These are phyloP conservation scores for Watsonalla cultraria DNA, from an alignment of 2,888 invertebrate species.

Conservation along the genomic window DNA sequence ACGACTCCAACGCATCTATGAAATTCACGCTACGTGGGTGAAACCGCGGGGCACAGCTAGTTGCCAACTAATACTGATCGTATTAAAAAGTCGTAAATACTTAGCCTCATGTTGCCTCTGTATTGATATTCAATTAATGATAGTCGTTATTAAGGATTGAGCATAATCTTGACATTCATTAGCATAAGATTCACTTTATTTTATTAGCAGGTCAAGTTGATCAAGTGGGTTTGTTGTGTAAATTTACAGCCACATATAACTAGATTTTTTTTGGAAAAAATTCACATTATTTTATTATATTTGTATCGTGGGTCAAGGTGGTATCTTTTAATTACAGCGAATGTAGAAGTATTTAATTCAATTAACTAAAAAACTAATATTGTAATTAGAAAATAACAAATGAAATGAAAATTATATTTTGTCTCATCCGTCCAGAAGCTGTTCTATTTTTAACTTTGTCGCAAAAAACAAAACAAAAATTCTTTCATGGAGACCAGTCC, in stretches of 20 bases:
- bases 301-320: neutral
- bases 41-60: too few relatives aligned
- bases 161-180: slow-evolving; percentile 19
- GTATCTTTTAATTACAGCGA: neutral
- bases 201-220: slow-evolving; percentile 36
- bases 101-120: too few relatives aligned
- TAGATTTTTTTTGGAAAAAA: neutral
- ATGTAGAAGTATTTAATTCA: neutral
- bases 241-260: slow-evolving; percentile 13
- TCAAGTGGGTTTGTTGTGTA: slow-evolving; percentile 26
- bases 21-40: too few relatives aligned
- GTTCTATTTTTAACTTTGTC: too few relatives aligned
- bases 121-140: neutral
- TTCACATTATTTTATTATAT: neutral
- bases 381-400: too few relatives aligned
- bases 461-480: too few relatives aligned
- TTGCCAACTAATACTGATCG: too few relatives aligned
- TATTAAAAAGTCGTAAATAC: too few relatives aligned
- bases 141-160: slow-evolving; percentile 9
- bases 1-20: slow-evolving; percentile 90
- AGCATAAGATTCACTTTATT: slow-evolving; percentile 16
- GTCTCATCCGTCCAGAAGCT: too few relatives aligned
- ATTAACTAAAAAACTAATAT: too few relatives aligned
- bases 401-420: too few relatives aligned
- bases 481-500: neutral